Evolutionary conservation across 2,888 invertebrate species (phyloP), one percentile per base, ranked within the genome.

Genomic region (Napeogenes sylphis): DNA sequence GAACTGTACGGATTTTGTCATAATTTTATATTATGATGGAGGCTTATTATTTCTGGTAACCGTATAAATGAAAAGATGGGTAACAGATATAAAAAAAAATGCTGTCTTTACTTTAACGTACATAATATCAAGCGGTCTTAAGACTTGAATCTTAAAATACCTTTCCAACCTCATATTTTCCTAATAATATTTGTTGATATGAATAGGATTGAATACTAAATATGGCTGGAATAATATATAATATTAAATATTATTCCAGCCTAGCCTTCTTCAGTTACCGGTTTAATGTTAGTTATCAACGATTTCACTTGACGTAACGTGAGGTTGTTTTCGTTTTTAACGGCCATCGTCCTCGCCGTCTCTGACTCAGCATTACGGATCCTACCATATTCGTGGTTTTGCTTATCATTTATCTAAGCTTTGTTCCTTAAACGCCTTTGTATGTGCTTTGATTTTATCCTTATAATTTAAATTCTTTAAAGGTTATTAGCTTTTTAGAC

Each of bases 261-360:
- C 21, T 21, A 21, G 46, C 45, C 47, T 21, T 51, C 45, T 61
- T 62, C 47, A 55, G 45, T 54, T 62, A 67, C 64, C 64, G 56
- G 64, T 67, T 67, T 57, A 55, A 60, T 58, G 60, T 58, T 62
- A 55, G 59, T 46, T 66, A 45, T 66, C 61, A 63, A 56, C 63
- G 63, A 66, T 66, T 68, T 65, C 68, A 66, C 66, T 65, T 67
- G 60, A 56, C 62, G 62, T 55, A 63, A 58, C 61, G 54, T 66
- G 58, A 57, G 57, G 65, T 61, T 63, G 57, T 58, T 56, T 56
- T 55, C 58, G 59, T 54, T 35, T 63, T 59, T 59, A 45, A 32
- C 58, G 61, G 64, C 62, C 67, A 62, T 59, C 58, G 64, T 62
- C 55, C 67, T 59, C 61, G n/a, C 21, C 47, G 12, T n/a, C 35